Conservation (phyloP, 2,888 invertebrate species). For the Agrotis clavis region DNA sequence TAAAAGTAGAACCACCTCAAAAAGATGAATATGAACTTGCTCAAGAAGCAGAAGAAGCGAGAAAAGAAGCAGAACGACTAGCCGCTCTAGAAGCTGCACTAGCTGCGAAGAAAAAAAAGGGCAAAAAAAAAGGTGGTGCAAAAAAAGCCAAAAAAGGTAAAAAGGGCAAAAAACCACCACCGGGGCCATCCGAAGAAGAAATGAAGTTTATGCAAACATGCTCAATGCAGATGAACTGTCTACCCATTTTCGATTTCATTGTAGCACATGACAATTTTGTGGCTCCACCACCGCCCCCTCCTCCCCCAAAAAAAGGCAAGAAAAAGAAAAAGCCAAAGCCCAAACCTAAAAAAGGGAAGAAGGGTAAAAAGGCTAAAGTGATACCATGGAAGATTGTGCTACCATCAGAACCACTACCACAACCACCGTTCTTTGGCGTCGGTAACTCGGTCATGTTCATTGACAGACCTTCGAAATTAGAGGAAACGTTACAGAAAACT, state of each 20-base stretch:
- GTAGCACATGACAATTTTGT: constrained; percentile 88
- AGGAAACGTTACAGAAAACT: constrained; percentile 81
- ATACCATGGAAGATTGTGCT: constrained; percentile 75
- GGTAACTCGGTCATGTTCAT: constrained; percentile 86
- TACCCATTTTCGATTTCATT: constrained; percentile 86
- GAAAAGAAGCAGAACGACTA: constrained; percentile 79
- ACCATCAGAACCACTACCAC: constrained; percentile 87
- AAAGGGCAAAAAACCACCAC: constrained; percentile 83
- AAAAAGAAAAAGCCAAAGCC: constrained; percentile 60
- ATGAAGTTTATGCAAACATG: constrained; percentile 88
- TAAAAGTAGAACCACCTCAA: constrained; percentile 84
- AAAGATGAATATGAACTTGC: constrained; percentile 87
- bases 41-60: constrained; percentile 81
- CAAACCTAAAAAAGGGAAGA: constrained; percentile 74
- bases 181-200: constrained; percentile 86
- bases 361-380: constrained; percentile 76
- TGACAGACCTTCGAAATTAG: constrained; percentile 84
- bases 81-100: constrained; percentile 79
- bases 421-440: constrained; percentile 87
- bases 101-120: constrained; percentile 69
- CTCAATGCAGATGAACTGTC: constrained; percentile 85
- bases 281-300: constrained; percentile 84
- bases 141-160: constrained; percentile 71
- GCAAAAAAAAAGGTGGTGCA: constrained; percentile 59
- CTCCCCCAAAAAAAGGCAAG: constrained; percentile 77